A percentile compares a stretch with the other conserved stretches of the same genome.
Evolutionary conservation across 2,797 vertebrate genomes (phyloP).

Genomic region (Girardinus metallicus): DNA sequence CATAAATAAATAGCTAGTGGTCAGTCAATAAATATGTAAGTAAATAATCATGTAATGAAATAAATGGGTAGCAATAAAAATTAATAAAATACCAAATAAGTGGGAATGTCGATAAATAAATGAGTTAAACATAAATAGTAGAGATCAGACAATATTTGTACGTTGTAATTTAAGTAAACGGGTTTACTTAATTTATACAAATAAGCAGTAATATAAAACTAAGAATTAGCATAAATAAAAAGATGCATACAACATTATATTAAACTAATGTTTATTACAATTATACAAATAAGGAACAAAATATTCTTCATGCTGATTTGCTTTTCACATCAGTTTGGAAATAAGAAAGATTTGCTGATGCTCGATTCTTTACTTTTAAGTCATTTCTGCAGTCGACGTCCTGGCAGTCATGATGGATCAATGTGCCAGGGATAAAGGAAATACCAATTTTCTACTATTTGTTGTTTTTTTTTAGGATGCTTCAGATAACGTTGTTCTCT

Average conservation of each 20-base stretch:
- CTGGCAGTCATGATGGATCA: background rate
- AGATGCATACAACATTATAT: background rate
- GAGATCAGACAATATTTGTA: background rate
- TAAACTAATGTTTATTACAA: background rate
- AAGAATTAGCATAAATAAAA: background rate
- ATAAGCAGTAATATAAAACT: background rate
- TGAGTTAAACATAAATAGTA: background rate
- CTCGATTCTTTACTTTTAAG: background rate
- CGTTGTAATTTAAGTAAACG: background rate
- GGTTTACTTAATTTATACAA: background rate
- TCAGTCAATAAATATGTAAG: background rate
- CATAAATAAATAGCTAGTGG: background rate
- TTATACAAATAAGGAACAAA: background rate
- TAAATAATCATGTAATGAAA: background rate
- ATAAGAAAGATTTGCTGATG: background rate
- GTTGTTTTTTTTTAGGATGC: background rate
- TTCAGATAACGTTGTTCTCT: background rate
- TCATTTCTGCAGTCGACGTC: background rate
- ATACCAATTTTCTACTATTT: background rate
- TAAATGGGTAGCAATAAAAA: background rate
- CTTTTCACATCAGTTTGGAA: background rate
- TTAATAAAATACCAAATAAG: background rate
- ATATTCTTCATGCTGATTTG: background rate
- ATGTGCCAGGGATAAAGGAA: background rate
- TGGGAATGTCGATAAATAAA: background rate